These are phyloP conservation scores for Drosophila tripunctata DNA, from an alignment of 2,888 invertebrate species.

Conservation along the genomic window DNA sequence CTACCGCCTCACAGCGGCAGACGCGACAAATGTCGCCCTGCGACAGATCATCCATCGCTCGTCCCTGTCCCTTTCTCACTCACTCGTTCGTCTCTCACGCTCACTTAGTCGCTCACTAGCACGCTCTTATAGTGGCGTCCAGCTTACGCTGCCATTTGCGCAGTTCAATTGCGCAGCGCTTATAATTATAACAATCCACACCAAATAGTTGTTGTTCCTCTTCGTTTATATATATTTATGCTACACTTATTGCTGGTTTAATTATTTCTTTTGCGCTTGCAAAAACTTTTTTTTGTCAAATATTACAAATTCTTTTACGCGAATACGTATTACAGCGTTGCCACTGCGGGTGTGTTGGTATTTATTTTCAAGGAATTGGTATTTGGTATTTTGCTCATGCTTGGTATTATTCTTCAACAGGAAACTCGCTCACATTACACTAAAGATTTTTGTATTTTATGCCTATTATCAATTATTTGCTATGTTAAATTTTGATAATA, in stretches of 20 bases:
- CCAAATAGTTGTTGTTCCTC: no score
- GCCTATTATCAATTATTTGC: neutral
- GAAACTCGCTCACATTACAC: neutral
- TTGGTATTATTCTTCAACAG: neutral
- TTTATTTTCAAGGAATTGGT: constrained; percentile 18
- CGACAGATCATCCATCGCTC: constrained; percentile 83
- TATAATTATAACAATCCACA: neutral
- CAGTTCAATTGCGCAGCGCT: constrained; percentile 28
- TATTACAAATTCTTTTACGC: constrained; percentile 59
- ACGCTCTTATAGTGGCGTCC: no score
- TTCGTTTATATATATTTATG: no score
- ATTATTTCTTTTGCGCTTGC: no score
- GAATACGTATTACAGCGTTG: constrained; percentile 53
- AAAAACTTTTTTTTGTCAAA: constrained; percentile 28
- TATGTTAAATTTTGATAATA: no score
- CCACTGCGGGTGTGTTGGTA: constrained; percentile 29
- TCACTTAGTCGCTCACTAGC: constrained; percentile 11
- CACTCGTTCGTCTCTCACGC: constrained; percentile 19
- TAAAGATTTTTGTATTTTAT: neutral
- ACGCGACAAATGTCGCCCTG: constrained; percentile 96
- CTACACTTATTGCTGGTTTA: no score
- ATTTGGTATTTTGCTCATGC: neutral
- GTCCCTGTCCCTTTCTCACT: neutral
- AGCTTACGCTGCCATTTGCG: constrained; percentile 62
- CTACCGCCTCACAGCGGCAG: constrained; percentile 96